These are phyloP conservation scores for Drosophila maculinotata DNA, from an alignment of 2,888 invertebrate species.

Conservation along the genomic window DNA sequence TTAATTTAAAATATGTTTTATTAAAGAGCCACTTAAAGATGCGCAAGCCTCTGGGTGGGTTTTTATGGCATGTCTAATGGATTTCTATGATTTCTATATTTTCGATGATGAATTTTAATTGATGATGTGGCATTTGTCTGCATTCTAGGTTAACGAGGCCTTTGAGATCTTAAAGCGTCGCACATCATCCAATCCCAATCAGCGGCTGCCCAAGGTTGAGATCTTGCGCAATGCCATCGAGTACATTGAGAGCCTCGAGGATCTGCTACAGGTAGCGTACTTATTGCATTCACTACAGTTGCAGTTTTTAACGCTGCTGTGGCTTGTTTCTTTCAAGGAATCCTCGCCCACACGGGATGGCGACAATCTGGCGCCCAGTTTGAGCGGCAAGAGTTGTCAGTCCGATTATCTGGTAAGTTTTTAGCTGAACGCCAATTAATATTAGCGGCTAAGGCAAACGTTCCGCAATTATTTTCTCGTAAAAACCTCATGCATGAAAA, in stretches of 20 bases:
- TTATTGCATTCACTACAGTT: neutral
- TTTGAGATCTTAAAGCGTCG: conserved; percentile 97
- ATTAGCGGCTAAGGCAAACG: conserved; percentile 57
- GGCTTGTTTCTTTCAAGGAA: conserved; percentile 71
- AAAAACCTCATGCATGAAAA: conserved; percentile 79
- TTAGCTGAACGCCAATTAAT: conserved; percentile 77
- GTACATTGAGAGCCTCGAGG: conserved; percentile 96
- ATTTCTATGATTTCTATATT: conserved; percentile 62
- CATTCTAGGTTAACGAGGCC: conserved; percentile 96
- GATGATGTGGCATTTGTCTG: conserved; percentile 34
- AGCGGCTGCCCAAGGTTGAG: conserved; percentile 98
- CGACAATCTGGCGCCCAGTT: conserved; percentile 82
- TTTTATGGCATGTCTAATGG: conserved; percentile 71
- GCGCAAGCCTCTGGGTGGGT: conserved; percentile 25
- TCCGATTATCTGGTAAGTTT: conserved; percentile 85
- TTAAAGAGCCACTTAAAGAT: conserved; percentile 74
- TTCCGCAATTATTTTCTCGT: conserved; percentile 81
- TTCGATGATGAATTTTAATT: conserved; percentile 57
- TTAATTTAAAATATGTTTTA: conserved; percentile 79
- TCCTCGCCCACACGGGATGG: conserved; percentile 82
- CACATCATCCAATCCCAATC: conserved; percentile 97
- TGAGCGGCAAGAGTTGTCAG: conserved; percentile 82
- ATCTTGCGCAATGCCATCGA: conserved; percentile 98
- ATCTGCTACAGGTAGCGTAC: conserved; percentile 88
- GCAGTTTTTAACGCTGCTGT: neutral